Evolutionary conservation across 2,888 invertebrate genomes (phyloP).

Genomic region (Ecliptopera silaceata): DNA sequence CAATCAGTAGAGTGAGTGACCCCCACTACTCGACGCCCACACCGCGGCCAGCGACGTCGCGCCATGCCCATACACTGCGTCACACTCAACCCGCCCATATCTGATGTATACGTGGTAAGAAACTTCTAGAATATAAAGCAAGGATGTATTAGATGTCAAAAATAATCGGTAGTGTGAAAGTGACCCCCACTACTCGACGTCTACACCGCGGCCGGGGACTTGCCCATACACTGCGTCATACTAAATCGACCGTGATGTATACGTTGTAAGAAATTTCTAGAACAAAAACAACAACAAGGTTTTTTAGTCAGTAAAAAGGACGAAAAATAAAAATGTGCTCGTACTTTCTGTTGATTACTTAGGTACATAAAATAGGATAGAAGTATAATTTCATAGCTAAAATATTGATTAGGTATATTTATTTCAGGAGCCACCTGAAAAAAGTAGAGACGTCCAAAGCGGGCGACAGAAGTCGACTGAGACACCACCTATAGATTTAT

Average conservation of each 20-base stretch:
- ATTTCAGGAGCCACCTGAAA: constrained; percentile 61
- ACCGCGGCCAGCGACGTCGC: constrained; percentile 53
- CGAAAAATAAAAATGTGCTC: no score
- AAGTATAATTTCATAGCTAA: no score
- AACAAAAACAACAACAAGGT: no score
- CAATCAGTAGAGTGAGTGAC: no score
- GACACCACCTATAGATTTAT: constrained; percentile 44
- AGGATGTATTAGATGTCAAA: not conserved
- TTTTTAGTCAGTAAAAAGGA: no score
- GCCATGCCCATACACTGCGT: constrained; percentile 69
- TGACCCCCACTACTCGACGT: constrained; percentile 43
- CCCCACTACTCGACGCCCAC: constrained; percentile 41
- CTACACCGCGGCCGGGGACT: constrained; percentile 46
- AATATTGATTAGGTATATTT: no score
- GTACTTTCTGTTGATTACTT: no score
- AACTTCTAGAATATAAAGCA: not conserved
- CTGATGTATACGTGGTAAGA: constrained; percentile 47
- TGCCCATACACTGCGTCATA: constrained; percentile 69
- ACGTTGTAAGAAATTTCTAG: constrained; percentile 36
- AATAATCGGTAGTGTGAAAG: no score
- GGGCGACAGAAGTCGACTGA: constrained; percentile 53
- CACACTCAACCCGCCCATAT: constrained; percentile 56
- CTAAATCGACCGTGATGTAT: constrained; percentile 59
- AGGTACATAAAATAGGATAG: no score
- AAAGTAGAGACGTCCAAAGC: constrained; percentile 50